phyloP scores from a whole-genome alignment of 37 sponge, comb jelly and placozoan genomes.

The Crambe crambe region DNA sequence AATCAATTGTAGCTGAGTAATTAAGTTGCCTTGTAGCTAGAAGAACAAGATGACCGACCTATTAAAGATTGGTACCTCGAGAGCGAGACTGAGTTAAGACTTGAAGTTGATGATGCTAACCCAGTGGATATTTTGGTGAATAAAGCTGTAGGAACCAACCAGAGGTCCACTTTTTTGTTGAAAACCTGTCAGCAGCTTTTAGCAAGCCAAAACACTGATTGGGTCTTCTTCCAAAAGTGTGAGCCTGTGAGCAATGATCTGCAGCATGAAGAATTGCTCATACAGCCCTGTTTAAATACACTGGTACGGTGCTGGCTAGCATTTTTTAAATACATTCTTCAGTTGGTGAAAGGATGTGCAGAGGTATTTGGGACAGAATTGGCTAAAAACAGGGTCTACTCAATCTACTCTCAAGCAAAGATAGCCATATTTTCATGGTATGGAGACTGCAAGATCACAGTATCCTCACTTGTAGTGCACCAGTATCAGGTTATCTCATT shows the following conservation, averaged over 20 bases:
- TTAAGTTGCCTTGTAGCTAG: neutral
- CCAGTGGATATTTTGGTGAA: constrained; percentile 36
- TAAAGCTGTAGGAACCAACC: too few relatives aligned
- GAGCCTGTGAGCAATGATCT: too few relatives aligned
- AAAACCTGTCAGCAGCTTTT: too few relatives aligned
- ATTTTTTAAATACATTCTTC: too few relatives aligned
- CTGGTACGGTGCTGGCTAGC: too few relatives aligned
- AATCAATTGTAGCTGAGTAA: neutral
- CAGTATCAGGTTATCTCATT: neutral
- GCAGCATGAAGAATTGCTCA: too few relatives aligned
- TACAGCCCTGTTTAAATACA: too few relatives aligned
- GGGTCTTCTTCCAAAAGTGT: too few relatives aligned
- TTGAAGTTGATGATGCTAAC: constrained; percentile 67
- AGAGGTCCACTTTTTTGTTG: too few relatives aligned
- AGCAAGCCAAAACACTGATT: too few relatives aligned
- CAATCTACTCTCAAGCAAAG: constrained; percentile 51
- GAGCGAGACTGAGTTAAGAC: constrained; percentile 76
- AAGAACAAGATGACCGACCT: constrained; percentile 14
- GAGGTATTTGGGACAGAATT: constrained; percentile 97
- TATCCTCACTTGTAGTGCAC: constrained; percentile 1
- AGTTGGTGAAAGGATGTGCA: constrained; percentile 80
- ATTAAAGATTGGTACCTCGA: constrained; percentile 73
- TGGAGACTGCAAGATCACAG: constrained; percentile 62
- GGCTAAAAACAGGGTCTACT: constrained; percentile 67
- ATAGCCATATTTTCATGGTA: constrained; percentile 93